Conservation (phyloP, 1,140 invertebrate genomes). For the Nylanderia fulva region DNA sequence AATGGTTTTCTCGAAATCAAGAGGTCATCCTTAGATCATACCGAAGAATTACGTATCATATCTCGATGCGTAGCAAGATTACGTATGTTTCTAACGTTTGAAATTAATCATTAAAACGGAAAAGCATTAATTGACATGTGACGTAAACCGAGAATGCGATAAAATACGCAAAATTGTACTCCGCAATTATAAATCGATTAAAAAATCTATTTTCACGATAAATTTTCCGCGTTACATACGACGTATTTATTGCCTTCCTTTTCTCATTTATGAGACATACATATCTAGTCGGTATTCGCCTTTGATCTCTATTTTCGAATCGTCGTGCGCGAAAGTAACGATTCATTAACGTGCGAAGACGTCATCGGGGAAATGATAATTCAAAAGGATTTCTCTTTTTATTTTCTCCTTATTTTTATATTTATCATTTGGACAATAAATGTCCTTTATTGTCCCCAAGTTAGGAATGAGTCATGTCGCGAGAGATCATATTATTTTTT, state of each 20-base stretch:
- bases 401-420: no score
- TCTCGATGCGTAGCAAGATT: not conserved
- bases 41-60: not conserved
- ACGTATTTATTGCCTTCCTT: not conserved
- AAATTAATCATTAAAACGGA: not conserved
- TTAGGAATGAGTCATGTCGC: not conserved
- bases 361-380: no score
- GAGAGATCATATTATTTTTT: not conserved
- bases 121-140: not conserved
- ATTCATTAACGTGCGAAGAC: not conserved
- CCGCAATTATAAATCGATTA: not conserved
- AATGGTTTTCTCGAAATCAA: not conserved
- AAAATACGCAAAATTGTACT: no score
- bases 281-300: not conserved
- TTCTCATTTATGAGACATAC: constrained; percentile 23
- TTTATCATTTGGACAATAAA: not conserved
- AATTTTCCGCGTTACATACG: not conserved
- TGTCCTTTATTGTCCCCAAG: not conserved
- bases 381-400: no score
- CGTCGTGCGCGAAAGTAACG: not conserved
- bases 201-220: constrained; percentile 1
- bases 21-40: not conserved
- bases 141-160: not conserved
- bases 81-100: not conserved
- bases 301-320: constrained; percentile 21